Conservation (phyloP, 2,113 vertebrate genomes). For the Acrocephalus kingi region DNA sequence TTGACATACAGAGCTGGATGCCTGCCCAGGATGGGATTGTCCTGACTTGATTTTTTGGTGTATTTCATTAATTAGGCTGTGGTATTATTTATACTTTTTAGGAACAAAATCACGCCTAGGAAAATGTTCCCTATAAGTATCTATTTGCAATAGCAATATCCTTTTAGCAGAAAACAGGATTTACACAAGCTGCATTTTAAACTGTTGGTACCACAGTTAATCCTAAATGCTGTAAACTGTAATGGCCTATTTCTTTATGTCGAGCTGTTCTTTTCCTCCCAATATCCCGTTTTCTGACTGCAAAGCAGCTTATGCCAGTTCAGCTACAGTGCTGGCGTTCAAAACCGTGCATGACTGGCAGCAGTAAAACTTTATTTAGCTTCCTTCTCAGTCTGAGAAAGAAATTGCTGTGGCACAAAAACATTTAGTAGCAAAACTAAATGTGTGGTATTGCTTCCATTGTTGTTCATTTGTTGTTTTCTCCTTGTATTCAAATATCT, state of each 20-base stretch:
- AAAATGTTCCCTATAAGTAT: neutral
- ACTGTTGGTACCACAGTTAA: neutral
- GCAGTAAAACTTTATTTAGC: neutral
- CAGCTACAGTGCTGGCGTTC: neutral
- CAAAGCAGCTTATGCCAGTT: neutral
- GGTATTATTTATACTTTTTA: neutral
- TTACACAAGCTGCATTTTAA: conserved; percentile 20
- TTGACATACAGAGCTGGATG: fast-evolving
- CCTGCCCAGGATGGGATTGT: neutral
- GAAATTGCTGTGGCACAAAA: neutral
- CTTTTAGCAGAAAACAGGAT: conserved; percentile 43
- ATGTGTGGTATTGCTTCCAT: neutral
- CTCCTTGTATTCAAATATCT: neutral
- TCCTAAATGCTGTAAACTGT: conserved; percentile 38
- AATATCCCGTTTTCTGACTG: neutral
- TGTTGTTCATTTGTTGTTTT: neutral
- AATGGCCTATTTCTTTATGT: conserved; percentile 25
- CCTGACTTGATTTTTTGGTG: neutral
- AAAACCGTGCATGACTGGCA: neutral
- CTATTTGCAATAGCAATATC: neutral
- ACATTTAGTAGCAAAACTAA: neutral
- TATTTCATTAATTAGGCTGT: neutral
- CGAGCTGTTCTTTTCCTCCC: neutral
- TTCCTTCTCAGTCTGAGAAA: neutral
- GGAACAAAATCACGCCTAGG: neutral